These are phyloP conservation scores for Diglossa cyanea DNA, from an alignment of 2,797 vertebrate genomes.

Conservation along the genomic window DNA sequence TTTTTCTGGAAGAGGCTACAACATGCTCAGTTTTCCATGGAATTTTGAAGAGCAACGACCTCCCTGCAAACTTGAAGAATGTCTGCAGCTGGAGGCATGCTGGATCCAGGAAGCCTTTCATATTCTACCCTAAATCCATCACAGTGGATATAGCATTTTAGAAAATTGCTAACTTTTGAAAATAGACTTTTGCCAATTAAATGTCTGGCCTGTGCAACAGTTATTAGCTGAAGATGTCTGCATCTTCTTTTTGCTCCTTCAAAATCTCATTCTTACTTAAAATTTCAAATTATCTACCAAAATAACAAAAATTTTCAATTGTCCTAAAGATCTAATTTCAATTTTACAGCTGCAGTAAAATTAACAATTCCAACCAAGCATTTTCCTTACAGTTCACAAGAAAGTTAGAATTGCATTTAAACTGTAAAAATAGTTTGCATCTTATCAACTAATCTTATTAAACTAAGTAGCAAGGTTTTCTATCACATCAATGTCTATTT, in stretches of 20 bases:
- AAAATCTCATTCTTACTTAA: neutral
- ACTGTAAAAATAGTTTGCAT: neutral
- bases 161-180: neutral
- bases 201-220: neutral
- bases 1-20: neutral
- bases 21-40: neutral
- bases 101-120: neutral
- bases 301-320: neutral
- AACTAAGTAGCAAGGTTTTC: neutral
- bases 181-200: neutral
- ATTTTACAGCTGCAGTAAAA: neutral
- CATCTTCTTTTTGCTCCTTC: neutral
- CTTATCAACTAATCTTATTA: neutral
- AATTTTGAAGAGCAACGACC: neutral
- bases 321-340: neutral
- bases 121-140: neutral
- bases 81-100: neutral
- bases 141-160: accelerated
- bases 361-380: neutral
- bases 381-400: neutral
- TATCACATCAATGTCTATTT: neutral
- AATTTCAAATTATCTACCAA: neutral
- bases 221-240: neutral
- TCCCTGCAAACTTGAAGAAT: neutral
- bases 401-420: neutral